Evolutionary conservation across 2,888 invertebrate genomes (phyloP).

Genomic region (Tachina grossa): DNA sequence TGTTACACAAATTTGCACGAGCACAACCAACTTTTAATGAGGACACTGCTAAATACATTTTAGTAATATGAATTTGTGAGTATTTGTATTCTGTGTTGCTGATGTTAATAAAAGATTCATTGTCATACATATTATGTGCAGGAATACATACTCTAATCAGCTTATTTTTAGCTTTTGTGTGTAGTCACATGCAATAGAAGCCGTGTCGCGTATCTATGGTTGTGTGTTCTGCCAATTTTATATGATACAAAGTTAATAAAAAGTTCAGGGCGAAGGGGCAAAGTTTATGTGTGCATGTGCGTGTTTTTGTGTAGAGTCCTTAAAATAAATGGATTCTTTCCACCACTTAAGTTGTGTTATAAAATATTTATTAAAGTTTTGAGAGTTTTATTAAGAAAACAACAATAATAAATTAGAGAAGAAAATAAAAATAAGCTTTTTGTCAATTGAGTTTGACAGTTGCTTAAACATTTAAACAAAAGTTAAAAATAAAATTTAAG

Average conservation of each 20-base stretch:
- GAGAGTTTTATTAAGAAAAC: not conserved
- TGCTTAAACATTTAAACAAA: too few relatives aligned
- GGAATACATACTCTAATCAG: slow-evolving; percentile 26
- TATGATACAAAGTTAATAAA: slow-evolving; percentile 36
- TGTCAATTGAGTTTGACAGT: too few relatives aligned
- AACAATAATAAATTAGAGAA: not conserved
- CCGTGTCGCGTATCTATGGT: not conserved
- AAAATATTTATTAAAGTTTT: not conserved
- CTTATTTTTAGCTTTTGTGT: slow-evolving; percentile 44
- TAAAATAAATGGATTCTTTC: slow-evolving; percentile 10
- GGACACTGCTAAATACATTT: slow-evolving; percentile 34
- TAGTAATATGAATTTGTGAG: slow-evolving; percentile 17
- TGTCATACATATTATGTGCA: slow-evolving; percentile 1
- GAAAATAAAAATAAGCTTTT: not conserved
- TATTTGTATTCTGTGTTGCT: not conserved
- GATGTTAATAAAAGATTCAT: slow-evolving; percentile 43
- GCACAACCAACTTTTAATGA: slow-evolving; percentile 23
- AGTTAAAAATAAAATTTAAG: too few relatives aligned
- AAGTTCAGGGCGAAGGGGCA: slow-evolving; percentile 13
- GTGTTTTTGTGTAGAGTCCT: slow-evolving; percentile 12
- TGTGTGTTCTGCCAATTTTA: not conserved
- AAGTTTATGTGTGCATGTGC: not conserved
- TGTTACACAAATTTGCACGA: slow-evolving; percentile 26
- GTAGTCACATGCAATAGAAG: not conserved
- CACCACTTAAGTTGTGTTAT: not conserved